Evolutionary conservation across 2,888 invertebrate genomes (phyloP).

Genomic region (Ectobius pallidus): DNA sequence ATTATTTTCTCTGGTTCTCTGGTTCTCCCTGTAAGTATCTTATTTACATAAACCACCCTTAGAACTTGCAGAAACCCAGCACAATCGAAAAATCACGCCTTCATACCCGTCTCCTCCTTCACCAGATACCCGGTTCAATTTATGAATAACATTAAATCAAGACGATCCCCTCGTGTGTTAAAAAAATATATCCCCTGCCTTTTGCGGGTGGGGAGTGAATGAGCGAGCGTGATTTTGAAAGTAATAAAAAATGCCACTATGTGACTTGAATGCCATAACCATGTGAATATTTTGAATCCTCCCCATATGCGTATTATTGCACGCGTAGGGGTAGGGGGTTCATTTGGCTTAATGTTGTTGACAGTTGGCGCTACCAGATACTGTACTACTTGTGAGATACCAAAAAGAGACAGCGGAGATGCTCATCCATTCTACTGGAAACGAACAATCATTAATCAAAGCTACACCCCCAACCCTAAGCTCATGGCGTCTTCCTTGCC

Average conservation of each 20-base stretch:
- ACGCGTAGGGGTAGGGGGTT: neutral
- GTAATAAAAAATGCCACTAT: constrained; percentile 10
- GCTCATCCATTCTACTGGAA: neutral
- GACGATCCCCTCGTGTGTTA: neutral
- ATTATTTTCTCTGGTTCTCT: too few relatives aligned
- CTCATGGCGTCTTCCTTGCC: neutral
- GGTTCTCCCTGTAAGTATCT: too few relatives aligned
- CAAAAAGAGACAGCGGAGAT: neutral
- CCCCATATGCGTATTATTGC: neutral
- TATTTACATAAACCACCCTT: too few relatives aligned
- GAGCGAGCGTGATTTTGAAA: constrained; percentile 11
- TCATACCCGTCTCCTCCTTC: too few relatives aligned
- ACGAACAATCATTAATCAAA: constrained; percentile 24
- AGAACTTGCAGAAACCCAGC: too few relatives aligned
- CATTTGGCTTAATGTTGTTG: neutral
- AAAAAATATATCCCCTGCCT: neutral
- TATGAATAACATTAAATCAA: neutral
- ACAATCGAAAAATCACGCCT: too few relatives aligned
- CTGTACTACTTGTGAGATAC: neutral
- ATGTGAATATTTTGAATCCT: neutral
- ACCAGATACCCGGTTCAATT: neutral
- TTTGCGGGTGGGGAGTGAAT: neutral
- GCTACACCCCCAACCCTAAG: too few relatives aligned
- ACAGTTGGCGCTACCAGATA: neutral
- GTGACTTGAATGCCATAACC: neutral